phyloP scores from a whole-genome alignment of 2,888 invertebrate genomes.

The Labia minor region DNA sequence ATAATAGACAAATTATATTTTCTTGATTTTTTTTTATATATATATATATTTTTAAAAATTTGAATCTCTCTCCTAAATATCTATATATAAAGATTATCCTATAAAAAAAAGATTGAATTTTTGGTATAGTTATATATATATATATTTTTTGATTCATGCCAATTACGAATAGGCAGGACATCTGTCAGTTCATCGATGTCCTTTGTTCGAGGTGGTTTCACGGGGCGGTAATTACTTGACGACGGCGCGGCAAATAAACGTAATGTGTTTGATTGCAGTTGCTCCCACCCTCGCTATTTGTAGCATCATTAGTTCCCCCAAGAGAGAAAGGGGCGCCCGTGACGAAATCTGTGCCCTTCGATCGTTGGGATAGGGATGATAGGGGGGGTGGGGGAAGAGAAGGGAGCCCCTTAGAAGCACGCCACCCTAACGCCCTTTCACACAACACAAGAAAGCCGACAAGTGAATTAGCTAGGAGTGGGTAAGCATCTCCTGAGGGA shows the following conservation, averaged over 20 bases:
- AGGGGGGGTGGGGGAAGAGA: no score
- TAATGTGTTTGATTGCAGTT: constrained; percentile 5
- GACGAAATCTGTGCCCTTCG: constrained; percentile 13
- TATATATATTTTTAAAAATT: no score
- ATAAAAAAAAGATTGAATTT: no score
- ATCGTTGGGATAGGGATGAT: no score
- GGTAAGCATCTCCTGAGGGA: background rate
- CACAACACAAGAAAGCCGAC: constrained; percentile 23
- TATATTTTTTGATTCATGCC: no score
- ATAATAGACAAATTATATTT: no score
- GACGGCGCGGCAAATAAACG: constrained; percentile 7
- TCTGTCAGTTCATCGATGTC: background rate
- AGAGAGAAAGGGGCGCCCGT: background rate
- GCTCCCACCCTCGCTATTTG: constrained; percentile 13
- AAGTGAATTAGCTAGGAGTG: constrained; percentile 20
- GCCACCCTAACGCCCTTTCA: constrained; percentile 17
- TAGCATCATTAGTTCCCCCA: constrained; percentile 13
- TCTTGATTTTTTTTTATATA: no score
- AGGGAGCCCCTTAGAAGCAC: background rate
- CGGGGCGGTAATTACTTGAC: constrained; percentile 4
- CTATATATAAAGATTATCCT: no score
- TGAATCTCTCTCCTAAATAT: no score
- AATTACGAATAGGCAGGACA: no score
- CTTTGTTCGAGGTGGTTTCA: background rate
- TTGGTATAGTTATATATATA: no score